A percentile compares a stretch with the other conserved stretches of the same genome.
These are phyloP conservation scores for Tympanuchus pallidicinctus DNA, from an alignment of 2,113 vertebrate species.

Conservation along the genomic window DNA sequence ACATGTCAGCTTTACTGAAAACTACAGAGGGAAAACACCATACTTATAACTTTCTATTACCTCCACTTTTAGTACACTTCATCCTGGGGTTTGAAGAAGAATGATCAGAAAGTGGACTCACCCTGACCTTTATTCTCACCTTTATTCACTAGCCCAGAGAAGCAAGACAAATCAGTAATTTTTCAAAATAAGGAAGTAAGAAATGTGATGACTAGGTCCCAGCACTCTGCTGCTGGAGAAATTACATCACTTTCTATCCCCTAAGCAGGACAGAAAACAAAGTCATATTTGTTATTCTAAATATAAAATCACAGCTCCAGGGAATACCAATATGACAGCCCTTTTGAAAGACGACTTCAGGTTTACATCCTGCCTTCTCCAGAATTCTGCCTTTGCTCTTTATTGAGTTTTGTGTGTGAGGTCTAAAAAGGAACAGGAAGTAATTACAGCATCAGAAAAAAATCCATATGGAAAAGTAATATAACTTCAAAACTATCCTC, in stretches of 20 bases:
- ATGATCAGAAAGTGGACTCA: not conserved
- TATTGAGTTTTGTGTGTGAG: not conserved
- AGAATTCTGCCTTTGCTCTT: not conserved
- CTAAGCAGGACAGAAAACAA: not conserved
- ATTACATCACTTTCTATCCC: not conserved
- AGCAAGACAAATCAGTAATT: not conserved
- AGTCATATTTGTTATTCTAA: not conserved
- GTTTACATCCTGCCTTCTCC: not conserved
- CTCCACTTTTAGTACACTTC: not conserved
- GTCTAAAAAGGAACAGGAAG: not conserved
- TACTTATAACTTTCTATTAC: fast-evolving
- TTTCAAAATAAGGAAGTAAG: not conserved
- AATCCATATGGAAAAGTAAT: constrained; percentile 7
- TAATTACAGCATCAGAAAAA: not conserved
- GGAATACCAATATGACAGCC: not conserved
- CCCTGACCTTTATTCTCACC: not conserved
- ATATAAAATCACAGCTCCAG: not conserved
- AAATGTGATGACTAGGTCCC: not conserved
- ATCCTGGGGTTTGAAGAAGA: not conserved
- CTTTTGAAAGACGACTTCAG: not conserved
- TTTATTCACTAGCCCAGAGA: not conserved
- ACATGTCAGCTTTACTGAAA: not conserved
- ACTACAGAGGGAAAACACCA: not conserved
- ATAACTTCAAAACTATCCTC: not conserved
- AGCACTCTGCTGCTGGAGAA: not conserved